Base-by-base conservation (phyloP, 1,140 invertebrate species). In the Diabrotica virgifera region DNA sequence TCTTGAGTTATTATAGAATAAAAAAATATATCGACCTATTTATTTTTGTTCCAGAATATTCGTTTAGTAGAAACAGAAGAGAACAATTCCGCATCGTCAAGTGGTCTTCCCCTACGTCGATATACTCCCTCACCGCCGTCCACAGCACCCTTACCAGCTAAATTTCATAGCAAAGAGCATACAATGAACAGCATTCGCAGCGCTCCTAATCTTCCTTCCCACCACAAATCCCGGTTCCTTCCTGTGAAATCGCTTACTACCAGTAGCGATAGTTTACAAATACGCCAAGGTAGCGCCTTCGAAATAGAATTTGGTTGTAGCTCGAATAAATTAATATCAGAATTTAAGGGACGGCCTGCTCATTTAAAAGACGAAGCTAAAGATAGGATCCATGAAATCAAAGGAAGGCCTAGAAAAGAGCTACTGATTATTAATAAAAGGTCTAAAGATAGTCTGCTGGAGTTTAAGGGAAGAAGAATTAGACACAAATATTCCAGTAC, bases 111-210 rank as follows among this genome's bases (percentile, higher is more conserved):
- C 4, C 71, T 78, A 46, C 79, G 86, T 53, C 83, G 86, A 10
- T 91, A 88, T 68, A 89, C 89, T 4, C 89, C 89, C 7, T 90
- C 90, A 10, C 89, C 90, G 12, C 90, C 90, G 14, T 91, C 90
- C 24, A 92, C 90, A 10, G 90, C 89, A 2, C 90, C 90, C 11
- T 78, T 92, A 64, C 90, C 90, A 3, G 85, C 89, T 63, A 92
- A 92, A 78, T 92, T 92, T 80, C 89, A 90, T 70, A 82, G 84
- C 36, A 89, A 87, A 73, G 86, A 87, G 68, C 83, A 86, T 46
- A 82, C 86, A 70, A 85, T 90, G 83, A 87, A 90, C 74, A 90
- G 90, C 71, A 90, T 91, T 40, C 85, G 86, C 69, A 92, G 89
- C 77, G 88, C 89, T 1, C 89, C 90, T 0, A 90, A 91, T 76